Conservation (phyloP, 2,888 invertebrate genomes). For the Idaea biselata region DNA sequence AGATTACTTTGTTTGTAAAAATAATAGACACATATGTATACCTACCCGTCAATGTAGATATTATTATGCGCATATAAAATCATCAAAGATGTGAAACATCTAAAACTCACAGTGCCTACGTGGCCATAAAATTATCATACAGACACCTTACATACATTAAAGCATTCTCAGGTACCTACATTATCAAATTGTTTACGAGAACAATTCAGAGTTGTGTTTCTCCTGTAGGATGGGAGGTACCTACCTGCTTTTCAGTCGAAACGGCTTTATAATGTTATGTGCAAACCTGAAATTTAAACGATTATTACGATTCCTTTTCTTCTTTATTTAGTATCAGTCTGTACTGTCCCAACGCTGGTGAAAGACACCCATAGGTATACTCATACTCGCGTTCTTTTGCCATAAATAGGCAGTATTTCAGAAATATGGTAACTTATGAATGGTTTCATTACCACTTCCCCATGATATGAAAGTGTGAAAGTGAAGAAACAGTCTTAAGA, state of each 20-base stretch:
- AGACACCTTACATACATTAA: slow-evolving; percentile 1
- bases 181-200: not conserved
- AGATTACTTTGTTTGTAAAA: not conserved
- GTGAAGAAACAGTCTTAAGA: no score
- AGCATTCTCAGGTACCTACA: slow-evolving; percentile 3
- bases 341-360: not conserved
- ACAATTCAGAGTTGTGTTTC: not conserved
- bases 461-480: no score
- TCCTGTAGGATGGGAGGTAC: not conserved
- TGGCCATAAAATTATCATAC: not conserved
- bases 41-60: not conserved
- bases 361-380: not conserved
- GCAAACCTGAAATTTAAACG: not conserved
- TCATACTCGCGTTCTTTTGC: no score
- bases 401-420: not conserved
- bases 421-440: not conserved
- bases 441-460: no score
- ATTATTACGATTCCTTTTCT: not conserved
- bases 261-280: not conserved
- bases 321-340: not conserved
- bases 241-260: no score
- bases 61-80: not conserved
- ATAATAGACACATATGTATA: not conserved
- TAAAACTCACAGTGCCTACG: not conserved
- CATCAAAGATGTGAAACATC: not conserved